Evolutionary conservation across 2,888 invertebrate genomes (phyloP).

Genomic region (Cynaeus angustus): DNA sequence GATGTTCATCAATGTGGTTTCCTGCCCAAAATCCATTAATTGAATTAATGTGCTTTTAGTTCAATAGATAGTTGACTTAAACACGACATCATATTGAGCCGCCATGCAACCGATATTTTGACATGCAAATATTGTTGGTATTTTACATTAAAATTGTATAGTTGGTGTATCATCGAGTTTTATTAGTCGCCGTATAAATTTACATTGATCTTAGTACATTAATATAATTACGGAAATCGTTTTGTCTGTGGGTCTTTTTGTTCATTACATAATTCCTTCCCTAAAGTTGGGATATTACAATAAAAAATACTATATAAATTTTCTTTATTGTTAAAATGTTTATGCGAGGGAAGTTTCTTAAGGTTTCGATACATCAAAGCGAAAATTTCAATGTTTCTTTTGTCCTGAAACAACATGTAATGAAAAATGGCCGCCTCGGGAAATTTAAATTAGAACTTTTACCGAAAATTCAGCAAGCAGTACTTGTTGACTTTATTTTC

Average conservation of each 20-base stretch:
- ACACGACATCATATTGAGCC: constrained; percentile 39
- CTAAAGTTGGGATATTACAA: constrained; percentile 1
- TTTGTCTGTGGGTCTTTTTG: constrained; percentile 10
- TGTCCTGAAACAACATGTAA: constrained; percentile 35
- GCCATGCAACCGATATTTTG: constrained; percentile 39
- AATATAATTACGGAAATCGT: constrained; percentile 31
- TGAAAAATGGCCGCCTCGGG: constrained; percentile 34
- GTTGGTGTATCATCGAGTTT: constrained; percentile 44
- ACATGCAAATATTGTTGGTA: constrained; percentile 46
- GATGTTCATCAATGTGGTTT: neutral
- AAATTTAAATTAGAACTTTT: constrained; percentile 33
- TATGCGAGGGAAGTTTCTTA: constrained; percentile 35
- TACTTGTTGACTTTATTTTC: constrained; percentile 7
- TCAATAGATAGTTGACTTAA: constrained; percentile 45
- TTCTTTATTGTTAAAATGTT: constrained; percentile 41
- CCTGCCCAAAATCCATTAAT: constrained; percentile 32
- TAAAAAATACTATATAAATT: constrained; percentile 23
- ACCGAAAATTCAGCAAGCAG: constrained; percentile 13
- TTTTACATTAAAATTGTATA: constrained; percentile 46
- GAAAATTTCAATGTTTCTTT: constrained; percentile 41
- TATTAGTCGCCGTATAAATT: constrained; percentile 42
- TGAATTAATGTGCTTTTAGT: constrained; percentile 49
- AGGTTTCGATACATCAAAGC: constrained; percentile 41
- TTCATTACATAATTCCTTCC: too few species aligned
- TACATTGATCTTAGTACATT: constrained; percentile 34